Evolutionary conservation across 2,113 vertebrate genomes (phyloP), one percentile per base, ranked within the genome.

Genomic region (Alectura lathami): DNA sequence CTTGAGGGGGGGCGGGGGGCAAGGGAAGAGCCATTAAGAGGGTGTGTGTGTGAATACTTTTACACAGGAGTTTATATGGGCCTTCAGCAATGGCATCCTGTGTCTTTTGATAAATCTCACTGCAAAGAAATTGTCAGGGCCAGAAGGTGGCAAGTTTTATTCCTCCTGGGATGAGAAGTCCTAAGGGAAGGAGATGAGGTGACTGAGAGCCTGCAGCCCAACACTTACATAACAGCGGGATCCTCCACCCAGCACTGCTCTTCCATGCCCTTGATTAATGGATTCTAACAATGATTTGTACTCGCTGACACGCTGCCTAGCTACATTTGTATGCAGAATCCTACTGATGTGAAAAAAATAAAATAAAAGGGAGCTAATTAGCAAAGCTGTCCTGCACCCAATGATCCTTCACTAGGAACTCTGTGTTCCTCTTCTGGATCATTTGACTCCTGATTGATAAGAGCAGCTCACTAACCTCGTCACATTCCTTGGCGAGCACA

Each of bases 161-260:
- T 96, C 60, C 81, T 84, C 70, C 70, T 51, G 66, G 74, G n/a
- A 89, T 83, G 76, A 89, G 60, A 96, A 95, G 85, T 88, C 85
- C 78, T 92, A 89, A 93, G 57, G 73, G 67, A 91, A 92, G 74
- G 60, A 82, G 70, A 96, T 3, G 36, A 97, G 89, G 81, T 93
- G 94, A 95, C 85, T 9, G 6, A 94, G 64, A 91, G 66, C 78
- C 47, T 86, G 62, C 87, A 88, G 85, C 92, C 91, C 91, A 95
- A 83, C 84, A 63, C 76, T 96, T 96, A 97, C 2, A 0, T 91
- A 95, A 95, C 51, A 54, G 42, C 26, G 72, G 24, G 93, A 88
- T 80, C 83, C 77, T 86, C 90, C 64, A 91, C 79, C 72, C 18
- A 17, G 32, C 69, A 83, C 57, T 93, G 69, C 27, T 95, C 87